These are phyloP conservation scores for Pachyuromys duprasi DNA, from an alignment of 2,797 vertebrate genomes.

Conservation along the genomic window DNA sequence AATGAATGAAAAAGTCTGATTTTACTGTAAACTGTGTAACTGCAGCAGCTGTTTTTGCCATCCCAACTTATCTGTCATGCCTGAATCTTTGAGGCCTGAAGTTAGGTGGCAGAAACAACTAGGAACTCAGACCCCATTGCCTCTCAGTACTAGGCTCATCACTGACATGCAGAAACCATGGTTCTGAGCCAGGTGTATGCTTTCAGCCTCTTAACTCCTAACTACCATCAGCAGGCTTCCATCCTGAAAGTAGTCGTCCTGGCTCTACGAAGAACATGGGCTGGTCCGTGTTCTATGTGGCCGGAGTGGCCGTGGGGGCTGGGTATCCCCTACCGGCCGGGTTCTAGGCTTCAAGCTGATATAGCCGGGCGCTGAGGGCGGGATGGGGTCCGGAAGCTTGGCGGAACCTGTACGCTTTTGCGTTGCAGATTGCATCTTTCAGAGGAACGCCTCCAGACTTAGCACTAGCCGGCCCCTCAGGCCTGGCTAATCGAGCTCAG, in stretches of 20 bases:
- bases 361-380: background rate
- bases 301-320: background rate
- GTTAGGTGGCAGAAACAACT: background rate
- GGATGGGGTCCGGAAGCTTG: background rate
- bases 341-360: background rate
- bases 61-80: accelerated
- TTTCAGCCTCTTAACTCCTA: background rate
- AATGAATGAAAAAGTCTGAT: background rate
- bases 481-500: background rate
- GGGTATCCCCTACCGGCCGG: background rate
- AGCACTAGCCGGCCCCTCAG: background rate
- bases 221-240: background rate
- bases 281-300: background rate
- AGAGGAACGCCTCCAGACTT: background rate
- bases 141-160: background rate
- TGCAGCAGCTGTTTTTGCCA: background rate
- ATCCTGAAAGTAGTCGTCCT: background rate
- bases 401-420: no score
- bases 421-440: background rate
- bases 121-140: background rate
- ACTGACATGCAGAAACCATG: background rate
- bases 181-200: background rate
- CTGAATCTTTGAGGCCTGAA: background rate
- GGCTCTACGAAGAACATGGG: background rate
- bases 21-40: accelerated